phyloP scores from a whole-genome alignment of 2,113 vertebrate genomes.

The Osmerus eperlanus region DNA sequence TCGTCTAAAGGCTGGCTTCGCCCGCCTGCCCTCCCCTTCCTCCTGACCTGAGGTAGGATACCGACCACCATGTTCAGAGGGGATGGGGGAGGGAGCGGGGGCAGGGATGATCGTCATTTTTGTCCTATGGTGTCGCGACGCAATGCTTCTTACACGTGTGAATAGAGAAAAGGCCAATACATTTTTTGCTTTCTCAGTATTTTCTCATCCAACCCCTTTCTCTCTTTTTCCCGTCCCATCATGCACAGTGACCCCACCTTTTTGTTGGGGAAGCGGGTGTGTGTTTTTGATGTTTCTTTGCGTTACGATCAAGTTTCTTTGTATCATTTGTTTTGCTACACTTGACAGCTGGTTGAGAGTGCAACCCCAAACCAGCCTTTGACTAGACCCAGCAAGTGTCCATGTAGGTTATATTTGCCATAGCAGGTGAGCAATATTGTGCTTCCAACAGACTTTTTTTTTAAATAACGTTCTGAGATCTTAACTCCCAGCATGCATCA shows the following conservation, averaged over 20 bases:
- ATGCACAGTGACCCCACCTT: constrained; percentile 16
- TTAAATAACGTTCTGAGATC: constrained; percentile 22
- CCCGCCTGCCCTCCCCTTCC: no score
- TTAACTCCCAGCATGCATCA: constrained; percentile 18
- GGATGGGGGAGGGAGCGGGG: neutral
- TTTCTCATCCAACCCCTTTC: neutral
- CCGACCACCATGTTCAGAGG: no score
- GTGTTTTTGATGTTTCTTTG: constrained; percentile 29
- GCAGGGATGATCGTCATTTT: neutral
- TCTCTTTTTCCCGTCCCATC: neutral
- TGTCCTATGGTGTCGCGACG: neutral
- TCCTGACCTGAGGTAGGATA: no score
- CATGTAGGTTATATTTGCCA: constrained; percentile 39
- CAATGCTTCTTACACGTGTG: neutral
- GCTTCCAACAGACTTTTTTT: constrained; percentile 30
- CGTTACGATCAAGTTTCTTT: constrained; percentile 25
- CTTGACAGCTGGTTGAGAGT: constrained; percentile 46
- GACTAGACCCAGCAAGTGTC: constrained; percentile 28
- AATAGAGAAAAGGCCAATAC: neutral
- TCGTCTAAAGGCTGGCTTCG: no score
- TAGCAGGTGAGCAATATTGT: constrained; percentile 27
- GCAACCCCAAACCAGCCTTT: constrained; percentile 31
- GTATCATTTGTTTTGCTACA: constrained; percentile 25
- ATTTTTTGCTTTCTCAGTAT: neutral
- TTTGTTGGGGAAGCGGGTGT: constrained; percentile 27